These are phyloP conservation scores for Anguilla obscura DNA, from an alignment of 2,797 vertebrate genomes.

Conservation along the genomic window DNA sequence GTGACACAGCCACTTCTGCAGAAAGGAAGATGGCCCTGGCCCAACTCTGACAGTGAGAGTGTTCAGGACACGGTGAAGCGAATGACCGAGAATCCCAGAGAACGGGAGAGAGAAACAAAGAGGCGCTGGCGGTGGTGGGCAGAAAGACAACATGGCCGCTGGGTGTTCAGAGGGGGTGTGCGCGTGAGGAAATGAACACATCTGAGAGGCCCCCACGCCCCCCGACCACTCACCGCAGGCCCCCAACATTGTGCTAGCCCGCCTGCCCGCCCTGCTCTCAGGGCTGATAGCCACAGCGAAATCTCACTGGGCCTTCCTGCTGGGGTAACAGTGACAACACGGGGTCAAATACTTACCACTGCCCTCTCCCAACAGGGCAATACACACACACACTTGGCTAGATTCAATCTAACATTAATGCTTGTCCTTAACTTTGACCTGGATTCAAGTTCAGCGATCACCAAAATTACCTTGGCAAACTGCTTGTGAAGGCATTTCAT, in stretches of 20 bases:
- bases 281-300: conserved; percentile 77
- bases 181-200: conserved; percentile 34
- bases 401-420: not conserved
- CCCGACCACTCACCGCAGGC: conserved; percentile 71
- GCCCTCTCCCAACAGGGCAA: not conserved
- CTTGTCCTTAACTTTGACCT: not conserved
- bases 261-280: conserved; percentile 61
- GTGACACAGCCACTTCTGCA: not conserved
- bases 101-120: not conserved
- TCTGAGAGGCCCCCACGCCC: conserved; percentile 41
- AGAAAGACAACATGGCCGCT: not conserved
- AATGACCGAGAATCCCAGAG: not conserved
- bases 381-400: not conserved
- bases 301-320: conserved; percentile 72
- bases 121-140: not conserved
- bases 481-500: not conserved
- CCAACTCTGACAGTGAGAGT: not conserved
- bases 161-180: not conserved
- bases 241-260: conserved; percentile 49
- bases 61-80: not conserved
- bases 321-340: conserved; percentile 70
- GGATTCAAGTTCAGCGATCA: not conserved
- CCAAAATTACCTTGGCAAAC: not conserved
- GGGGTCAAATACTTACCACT: conserved; percentile 36
- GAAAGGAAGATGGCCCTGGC: not conserved